These are phyloP conservation scores for Lota lota DNA, from an alignment of 2,113 vertebrate genomes.

Conservation along the genomic window DNA sequence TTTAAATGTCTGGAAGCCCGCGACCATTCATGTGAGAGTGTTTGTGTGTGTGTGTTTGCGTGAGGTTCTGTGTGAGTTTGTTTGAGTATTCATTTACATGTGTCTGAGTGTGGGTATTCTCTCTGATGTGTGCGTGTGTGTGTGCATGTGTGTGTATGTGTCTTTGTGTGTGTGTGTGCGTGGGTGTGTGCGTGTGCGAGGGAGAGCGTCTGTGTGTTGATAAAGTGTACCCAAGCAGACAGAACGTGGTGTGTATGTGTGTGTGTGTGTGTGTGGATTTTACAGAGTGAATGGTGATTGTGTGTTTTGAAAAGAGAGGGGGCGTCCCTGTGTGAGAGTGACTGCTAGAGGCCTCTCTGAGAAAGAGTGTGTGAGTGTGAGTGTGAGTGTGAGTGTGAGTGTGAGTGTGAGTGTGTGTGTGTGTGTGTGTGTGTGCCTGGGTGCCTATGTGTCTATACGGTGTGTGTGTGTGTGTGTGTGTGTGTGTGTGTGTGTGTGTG, in stretches of 20 bases:
- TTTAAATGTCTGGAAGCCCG: background rate
- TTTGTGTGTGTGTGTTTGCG: no score
- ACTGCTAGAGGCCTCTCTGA: constrained; percentile 46
- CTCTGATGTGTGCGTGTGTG: background rate
- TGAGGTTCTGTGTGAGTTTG: no score
- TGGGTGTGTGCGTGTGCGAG: constrained; percentile 30
- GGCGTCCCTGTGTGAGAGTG: constrained; percentile 50
- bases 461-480: background rate
- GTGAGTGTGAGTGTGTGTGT: constrained; percentile 4
- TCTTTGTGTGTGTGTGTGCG: constrained; percentile 4
- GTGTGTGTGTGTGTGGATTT: constrained; percentile 60
- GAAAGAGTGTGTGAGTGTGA: constrained; percentile 35
- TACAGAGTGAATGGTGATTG: constrained; percentile 66
- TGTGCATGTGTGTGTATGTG: constrained; percentile 24
- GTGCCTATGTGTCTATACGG: background rate
- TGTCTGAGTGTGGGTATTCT: no score
- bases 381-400: constrained; percentile 12
- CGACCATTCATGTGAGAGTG: no score
- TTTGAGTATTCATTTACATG: no score
- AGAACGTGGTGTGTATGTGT: constrained; percentile 61
- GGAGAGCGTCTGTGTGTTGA: constrained; percentile 45
- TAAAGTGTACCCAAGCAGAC: constrained; percentile 62
- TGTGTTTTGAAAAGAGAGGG: constrained; percentile 60
- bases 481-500: constrained; percentile 17
- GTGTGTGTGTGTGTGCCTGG: background rate